phyloP scores from a whole-genome alignment of 2,888 invertebrate species.

The Lepidochitona cinerea region DNA sequence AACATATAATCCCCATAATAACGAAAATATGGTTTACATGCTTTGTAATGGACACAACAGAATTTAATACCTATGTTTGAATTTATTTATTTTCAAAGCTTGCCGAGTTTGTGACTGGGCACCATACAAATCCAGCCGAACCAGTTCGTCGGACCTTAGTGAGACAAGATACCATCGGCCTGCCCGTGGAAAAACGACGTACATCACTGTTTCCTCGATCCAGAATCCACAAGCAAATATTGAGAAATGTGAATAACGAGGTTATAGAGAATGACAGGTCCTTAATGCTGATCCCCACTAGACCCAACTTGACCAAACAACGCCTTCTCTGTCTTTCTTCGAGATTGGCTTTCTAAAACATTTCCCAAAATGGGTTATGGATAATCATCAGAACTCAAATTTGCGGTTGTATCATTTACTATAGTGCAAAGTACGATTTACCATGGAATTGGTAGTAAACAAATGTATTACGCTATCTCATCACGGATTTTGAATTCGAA shows the following conservation, averaged over 20 bases:
- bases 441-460: no score
- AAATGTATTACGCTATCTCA: no score
- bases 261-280: background rate
- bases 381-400: no score
- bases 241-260: background rate
- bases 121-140: background rate
- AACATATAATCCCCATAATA: no score
- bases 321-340: no score
- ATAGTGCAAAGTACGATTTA: no score
- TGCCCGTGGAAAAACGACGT: background rate
- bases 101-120: background rate
- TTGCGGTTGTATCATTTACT: no score
- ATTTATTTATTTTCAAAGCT: background rate
- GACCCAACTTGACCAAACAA: background rate
- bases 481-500: no score
- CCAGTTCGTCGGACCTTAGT: background rate
- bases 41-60: no score
- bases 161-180: background rate
- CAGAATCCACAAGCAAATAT: constrained; percentile 1
- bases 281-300: background rate
- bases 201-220: background rate
- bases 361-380: no score
- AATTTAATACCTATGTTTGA: background rate
- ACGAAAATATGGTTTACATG: no score
- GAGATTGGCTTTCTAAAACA: no score